Percentiles rank a stretch among this genome's conserved stretches.
Conservation (phyloP, 2,888 invertebrate genomes). For the Latrodectus hesperus region DNA sequence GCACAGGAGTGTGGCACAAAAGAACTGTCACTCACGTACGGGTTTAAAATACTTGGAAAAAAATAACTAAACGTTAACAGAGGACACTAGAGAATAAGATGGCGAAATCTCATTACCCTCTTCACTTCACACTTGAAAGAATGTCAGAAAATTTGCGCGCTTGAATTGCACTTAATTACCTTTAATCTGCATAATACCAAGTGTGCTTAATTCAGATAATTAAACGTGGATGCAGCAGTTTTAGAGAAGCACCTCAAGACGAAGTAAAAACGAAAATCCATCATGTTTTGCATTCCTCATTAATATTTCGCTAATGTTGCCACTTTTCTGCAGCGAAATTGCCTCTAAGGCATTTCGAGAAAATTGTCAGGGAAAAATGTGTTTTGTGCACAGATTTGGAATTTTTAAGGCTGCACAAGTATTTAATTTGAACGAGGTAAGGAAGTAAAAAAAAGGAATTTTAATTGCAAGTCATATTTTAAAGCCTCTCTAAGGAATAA, state of each 20-base stretch:
- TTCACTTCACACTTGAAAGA: slow-evolving; percentile 42
- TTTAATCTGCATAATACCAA: slow-evolving; percentile 54
- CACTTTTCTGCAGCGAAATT: background rate
- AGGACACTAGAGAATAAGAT: slow-evolving; percentile 4
- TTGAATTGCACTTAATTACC: slow-evolving; percentile 55
- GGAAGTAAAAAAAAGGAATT: too few relatives aligned
- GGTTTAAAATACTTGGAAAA: background rate
- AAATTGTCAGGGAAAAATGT: too few relatives aligned
- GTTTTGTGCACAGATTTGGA: too few relatives aligned
- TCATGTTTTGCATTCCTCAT: slow-evolving; percentile 26
- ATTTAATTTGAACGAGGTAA: too few relatives aligned
- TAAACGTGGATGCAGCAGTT: slow-evolving; percentile 47
- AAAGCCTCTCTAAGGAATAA: too few relatives aligned
- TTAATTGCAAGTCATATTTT: too few relatives aligned
- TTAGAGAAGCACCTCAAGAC: background rate
- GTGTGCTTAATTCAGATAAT: slow-evolving; percentile 47
- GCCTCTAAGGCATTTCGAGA: background rate
- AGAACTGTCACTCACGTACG: slow-evolving; percentile 28
- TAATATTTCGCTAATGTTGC: slow-evolving; percentile 36
- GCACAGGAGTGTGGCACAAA: background rate
- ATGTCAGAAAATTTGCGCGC: slow-evolving; percentile 40
- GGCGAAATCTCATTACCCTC: slow-evolving; percentile 46
- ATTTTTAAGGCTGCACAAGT: too few relatives aligned
- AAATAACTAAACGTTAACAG: background rate
- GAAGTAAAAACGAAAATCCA: slow-evolving; percentile 26